phyloP scores from a whole-genome alignment of 2,888 invertebrate genomes.

The Eilema griseolum region DNA sequence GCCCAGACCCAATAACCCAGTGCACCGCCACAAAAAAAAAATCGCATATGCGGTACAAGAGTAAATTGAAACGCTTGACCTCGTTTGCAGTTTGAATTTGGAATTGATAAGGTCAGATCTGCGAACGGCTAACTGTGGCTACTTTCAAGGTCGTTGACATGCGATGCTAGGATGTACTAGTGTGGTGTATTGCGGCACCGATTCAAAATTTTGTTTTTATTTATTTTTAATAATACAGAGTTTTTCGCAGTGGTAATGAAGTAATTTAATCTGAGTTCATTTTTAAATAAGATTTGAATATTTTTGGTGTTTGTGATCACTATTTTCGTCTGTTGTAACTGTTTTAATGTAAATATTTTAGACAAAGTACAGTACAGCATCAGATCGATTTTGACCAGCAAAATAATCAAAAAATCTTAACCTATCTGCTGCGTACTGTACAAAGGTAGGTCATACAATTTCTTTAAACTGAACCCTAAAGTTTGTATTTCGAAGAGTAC shows the following conservation, averaged over 20 bases:
- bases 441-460: too few relatives aligned
- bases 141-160: slow-evolving; percentile 37
- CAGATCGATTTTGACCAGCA: too few relatives aligned
- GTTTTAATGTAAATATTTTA: too few relatives aligned
- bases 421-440: too few relatives aligned
- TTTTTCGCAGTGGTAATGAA: neutral
- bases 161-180: slow-evolving; percentile 13
- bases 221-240: neutral
- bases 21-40: slow-evolving; percentile 7
- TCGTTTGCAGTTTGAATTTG: slow-evolving; percentile 27
- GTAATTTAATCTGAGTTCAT: neutral
- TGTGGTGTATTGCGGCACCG: neutral
- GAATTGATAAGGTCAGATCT: slow-evolving; percentile 33
- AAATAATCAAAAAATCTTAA: too few relatives aligned
- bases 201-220: neutral
- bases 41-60: slow-evolving; percentile 27
- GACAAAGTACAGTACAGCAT: neutral
- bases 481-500: slow-evolving; percentile 16
- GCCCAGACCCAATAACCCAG: neutral
- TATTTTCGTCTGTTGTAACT: too few relatives aligned
- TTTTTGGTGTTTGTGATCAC: neutral
- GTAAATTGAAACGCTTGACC: slow-evolving; percentile 41
- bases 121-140: slow-evolving; percentile 26
- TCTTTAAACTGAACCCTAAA: neutral
- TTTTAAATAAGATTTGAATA: neutral